These are phyloP conservation scores for Florisuga fusca DNA, from an alignment of 2,797 vertebrate genomes.

Conservation along the genomic window DNA sequence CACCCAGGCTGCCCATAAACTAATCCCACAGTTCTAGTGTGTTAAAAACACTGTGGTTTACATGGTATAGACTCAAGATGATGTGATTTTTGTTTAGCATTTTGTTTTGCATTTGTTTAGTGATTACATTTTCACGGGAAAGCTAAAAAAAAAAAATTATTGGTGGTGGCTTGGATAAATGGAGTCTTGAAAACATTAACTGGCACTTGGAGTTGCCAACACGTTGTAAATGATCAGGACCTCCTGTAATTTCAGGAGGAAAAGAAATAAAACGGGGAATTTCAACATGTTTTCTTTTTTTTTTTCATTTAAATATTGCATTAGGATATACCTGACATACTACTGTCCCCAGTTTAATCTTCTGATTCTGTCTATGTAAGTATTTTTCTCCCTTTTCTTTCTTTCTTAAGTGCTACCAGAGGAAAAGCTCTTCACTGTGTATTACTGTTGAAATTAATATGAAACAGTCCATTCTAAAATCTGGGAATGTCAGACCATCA, in stretches of 20 bases:
- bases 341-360: conserved; percentile 11
- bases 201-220: neutral
- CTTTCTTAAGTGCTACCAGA: neutral
- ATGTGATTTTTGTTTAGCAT: neutral
- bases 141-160: neutral
- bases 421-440: neutral
- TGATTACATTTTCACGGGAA: conserved; percentile 1
- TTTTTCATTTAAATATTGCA: neutral
- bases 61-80: neutral
- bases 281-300: neutral
- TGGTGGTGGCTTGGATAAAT: neutral
- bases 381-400: neutral
- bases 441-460: neutral
- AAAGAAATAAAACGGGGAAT: neutral
- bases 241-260: neutral
- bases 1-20: neutral
- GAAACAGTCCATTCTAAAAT: neutral
- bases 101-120: neutral
- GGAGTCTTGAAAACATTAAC: conserved; percentile 4
- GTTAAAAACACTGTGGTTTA: neutral
- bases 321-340: neutral
- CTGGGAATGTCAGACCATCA: neutral
- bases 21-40: neutral
- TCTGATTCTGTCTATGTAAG: neutral
- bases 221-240: neutral